Conservation (phyloP, 2,797 vertebrate genomes). For the Enteromius treurensis region DNA sequence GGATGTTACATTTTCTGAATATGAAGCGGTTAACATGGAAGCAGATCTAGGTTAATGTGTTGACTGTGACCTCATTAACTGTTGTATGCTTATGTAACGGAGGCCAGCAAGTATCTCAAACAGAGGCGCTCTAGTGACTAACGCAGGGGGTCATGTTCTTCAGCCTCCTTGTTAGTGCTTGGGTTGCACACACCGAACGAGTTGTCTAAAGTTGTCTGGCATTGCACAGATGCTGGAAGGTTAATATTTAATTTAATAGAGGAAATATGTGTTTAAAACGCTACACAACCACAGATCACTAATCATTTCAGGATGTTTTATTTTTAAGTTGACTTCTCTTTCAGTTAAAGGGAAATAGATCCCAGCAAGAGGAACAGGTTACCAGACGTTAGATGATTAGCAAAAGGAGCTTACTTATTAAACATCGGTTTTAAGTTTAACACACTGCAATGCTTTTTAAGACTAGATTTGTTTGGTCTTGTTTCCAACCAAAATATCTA, state of each 20-base stretch:
- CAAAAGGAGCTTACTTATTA: not conserved
- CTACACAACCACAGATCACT: not conserved
- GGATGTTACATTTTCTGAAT: not conserved
- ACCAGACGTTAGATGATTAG: not conserved
- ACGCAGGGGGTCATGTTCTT: too few relatives aligned
- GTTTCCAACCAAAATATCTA: too few relatives aligned
- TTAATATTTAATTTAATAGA: not conserved
- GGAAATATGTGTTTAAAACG: not conserved
- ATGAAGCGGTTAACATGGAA: not conserved
- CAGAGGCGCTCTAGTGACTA: too few relatives aligned
- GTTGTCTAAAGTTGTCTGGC: not conserved
- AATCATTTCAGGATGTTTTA: not conserved
- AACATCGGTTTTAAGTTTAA: not conserved
- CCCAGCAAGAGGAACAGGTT: too few relatives aligned
- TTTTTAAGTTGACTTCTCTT: not conserved
- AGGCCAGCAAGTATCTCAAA: too few relatives aligned
- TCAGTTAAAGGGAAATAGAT: not conserved
- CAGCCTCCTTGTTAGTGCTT: not conserved
- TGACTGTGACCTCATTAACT: not conserved
- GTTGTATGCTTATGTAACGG: not conserved
- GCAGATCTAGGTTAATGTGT: not conserved
- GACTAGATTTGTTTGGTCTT: too few relatives aligned
- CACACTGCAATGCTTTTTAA: too few relatives aligned
- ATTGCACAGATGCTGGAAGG: not conserved
- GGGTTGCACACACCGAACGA: not conserved